Conservation (phyloP, 1,140 invertebrate species). For the Chironomus striatipennis region DNA sequence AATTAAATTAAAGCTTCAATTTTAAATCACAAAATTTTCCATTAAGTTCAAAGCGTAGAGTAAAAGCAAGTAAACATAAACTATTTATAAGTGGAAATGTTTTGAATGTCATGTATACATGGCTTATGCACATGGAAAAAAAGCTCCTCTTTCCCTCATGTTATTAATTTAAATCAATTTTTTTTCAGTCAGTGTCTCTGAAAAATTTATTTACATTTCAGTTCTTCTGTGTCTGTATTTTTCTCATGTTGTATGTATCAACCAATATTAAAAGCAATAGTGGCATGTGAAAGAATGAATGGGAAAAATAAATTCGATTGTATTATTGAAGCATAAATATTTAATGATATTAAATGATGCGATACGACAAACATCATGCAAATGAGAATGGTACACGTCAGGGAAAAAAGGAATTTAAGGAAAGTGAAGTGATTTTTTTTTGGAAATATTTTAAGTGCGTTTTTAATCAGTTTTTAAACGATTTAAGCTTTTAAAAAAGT, state of each 20-base stretch:
- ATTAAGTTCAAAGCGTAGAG: too few relatives aligned
- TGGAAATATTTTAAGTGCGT: too few relatives aligned
- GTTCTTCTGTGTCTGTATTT: background rate
- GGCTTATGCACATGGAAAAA: background rate
- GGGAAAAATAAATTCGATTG: background rate
- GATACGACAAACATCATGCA: slow-evolving; percentile 6
- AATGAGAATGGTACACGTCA: background rate
- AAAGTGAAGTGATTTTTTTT: too few relatives aligned
- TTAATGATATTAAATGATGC: slow-evolving; percentile 9
- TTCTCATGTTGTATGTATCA: background rate
- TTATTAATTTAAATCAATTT: slow-evolving; percentile 15
- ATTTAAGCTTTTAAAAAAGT: too few relatives aligned
- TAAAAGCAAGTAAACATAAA: too few relatives aligned
- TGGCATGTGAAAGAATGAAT: background rate
- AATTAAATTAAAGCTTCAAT: too few relatives aligned
- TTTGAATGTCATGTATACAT: background rate
- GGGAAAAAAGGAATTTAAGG: background rate
- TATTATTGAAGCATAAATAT: slow-evolving; percentile 10
- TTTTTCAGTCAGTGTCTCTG: background rate
- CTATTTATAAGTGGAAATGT: background rate
- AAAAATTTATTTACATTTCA: slow-evolving; percentile 15
- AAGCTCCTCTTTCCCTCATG: background rate
- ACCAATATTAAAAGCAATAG: background rate
- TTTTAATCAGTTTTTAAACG: too few relatives aligned
- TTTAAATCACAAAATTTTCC: too few relatives aligned